Evolutionary conservation across 2,888 invertebrate species (phyloP).

Genomic region (Amphipoea lucens): DNA sequence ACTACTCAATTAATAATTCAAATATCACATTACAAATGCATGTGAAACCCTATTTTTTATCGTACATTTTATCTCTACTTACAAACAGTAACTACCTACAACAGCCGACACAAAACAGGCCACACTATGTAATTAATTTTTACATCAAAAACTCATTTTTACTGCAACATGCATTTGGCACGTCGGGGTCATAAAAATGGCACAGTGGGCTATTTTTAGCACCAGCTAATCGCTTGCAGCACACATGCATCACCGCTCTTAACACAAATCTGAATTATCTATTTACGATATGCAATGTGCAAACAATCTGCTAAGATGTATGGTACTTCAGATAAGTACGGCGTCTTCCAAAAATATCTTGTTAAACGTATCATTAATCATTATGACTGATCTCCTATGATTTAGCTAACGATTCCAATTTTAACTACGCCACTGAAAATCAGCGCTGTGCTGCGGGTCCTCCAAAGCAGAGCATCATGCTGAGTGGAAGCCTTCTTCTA

Average conservation of each 20-base stretch:
- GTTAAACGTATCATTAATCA: constrained; percentile 26
- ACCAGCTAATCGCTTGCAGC: constrained; percentile 30
- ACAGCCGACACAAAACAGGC: constrained; percentile 5
- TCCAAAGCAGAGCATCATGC: not conserved
- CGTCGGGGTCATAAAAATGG: constrained; percentile 42
- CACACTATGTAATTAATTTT: constrained; percentile 38
- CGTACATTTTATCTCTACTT: constrained; percentile 49
- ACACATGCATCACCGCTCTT: constrained; percentile 37
- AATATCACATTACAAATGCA: constrained; percentile 50
- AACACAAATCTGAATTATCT: constrained; percentile 46
- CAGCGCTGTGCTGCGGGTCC: not conserved
- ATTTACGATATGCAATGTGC: constrained; percentile 51
- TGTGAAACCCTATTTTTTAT: constrained; percentile 49
- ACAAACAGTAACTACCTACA: constrained; percentile 19
- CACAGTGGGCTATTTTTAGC: constrained; percentile 42
- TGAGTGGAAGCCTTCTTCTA: not conserved
- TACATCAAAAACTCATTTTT: constrained; percentile 50
- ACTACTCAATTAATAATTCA: constrained; percentile 42
- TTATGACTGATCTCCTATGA: constrained; percentile 18
- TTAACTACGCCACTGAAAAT: not conserved
- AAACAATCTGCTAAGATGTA: constrained; percentile 41
- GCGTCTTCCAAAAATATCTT: constrained; percentile 31
- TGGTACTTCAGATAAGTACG: constrained; percentile 38
- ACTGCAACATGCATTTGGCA: constrained; percentile 25
- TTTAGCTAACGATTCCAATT: not conserved